These are phyloP conservation scores for Pteropus rufus DNA, from an alignment of 2,797 vertebrate species.

Conservation along the genomic window DNA sequence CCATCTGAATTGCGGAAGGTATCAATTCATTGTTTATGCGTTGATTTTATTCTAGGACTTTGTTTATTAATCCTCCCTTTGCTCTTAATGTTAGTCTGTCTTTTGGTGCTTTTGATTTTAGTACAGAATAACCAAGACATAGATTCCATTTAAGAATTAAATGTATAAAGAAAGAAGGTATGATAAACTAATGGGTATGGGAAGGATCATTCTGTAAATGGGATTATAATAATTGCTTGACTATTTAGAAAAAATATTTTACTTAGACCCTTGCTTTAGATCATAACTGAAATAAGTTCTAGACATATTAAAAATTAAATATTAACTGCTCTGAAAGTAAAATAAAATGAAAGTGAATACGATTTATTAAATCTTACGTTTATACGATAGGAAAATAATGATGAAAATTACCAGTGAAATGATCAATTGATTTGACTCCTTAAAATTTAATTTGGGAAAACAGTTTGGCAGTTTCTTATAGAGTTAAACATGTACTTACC, in stretches of 20 bases:
- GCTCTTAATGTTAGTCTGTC: conserved; percentile 27
- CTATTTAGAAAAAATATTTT: not conserved
- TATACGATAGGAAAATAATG: conserved; percentile 13
- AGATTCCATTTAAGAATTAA: conserved; percentile 24
- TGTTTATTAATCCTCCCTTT: not conserved
- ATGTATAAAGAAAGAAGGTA: not conserved
- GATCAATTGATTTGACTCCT: not conserved
- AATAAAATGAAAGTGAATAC: not conserved
- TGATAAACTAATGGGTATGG: not conserved
- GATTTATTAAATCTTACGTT: not conserved
- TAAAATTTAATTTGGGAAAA: conserved; percentile 44
- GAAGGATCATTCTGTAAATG: not conserved
- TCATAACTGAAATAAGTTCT: conserved; percentile 21
- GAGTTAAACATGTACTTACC: not conserved
- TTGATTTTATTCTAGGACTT: conserved; percentile 30
- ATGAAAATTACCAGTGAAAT: conserved; percentile 32
- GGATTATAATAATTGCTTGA: not conserved
- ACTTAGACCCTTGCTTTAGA: not conserved
- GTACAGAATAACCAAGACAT: not conserved
- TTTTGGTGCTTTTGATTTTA: conserved; percentile 19
- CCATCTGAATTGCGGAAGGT: not conserved
- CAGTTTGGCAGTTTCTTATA: not conserved
- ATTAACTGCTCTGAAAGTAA: not conserved
- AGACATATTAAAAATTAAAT: not conserved
- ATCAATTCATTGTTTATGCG: not conserved